Evolutionary conservation across 1,140 invertebrate species (phyloP).

Genomic region (Caenorhabditis inopinata): DNA sequence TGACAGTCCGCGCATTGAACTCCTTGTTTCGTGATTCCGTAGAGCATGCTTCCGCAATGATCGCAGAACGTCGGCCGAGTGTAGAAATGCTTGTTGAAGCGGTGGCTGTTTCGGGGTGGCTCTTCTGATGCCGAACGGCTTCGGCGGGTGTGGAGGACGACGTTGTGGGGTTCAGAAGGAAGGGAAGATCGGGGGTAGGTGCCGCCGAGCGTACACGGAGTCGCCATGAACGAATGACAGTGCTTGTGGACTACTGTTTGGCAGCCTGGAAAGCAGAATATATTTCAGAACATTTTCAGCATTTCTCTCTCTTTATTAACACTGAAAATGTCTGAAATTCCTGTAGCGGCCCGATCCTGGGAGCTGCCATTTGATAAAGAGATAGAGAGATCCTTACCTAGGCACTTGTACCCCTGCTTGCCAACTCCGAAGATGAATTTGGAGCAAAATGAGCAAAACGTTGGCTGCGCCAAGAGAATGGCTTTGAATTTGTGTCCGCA

Average conservation of each 20-base stretch:
- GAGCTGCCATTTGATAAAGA: background rate
- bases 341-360: background rate
- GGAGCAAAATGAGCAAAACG: conserved; percentile 49
- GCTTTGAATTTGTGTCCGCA: conserved; percentile 28
- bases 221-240: background rate
- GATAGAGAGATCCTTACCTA: conserved; percentile 67
- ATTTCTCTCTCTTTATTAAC: too few relatives aligned
- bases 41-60: conserved; percentile 92
- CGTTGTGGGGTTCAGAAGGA: background rate
- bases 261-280: background rate
- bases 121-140: background rate
- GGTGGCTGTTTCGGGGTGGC: conserved; percentile 70
- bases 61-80: conserved; percentile 96
- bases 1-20: conserved; percentile 76
- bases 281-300: background rate
- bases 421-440: conserved; percentile 46
- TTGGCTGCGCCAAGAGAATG: conserved; percentile 16
- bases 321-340: too few relatives aligned
- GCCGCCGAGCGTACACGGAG: conserved; percentile 4
- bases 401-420: conserved; percentile 73
- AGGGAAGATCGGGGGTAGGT: background rate
- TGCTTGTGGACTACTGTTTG: background rate
- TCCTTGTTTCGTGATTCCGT: conserved; percentile 90
- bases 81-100: conserved; percentile 80
- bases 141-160: conserved; percentile 71